Base-by-base conservation (phyloP, 2,888 invertebrate genomes). In the Antitype chi region DNA sequence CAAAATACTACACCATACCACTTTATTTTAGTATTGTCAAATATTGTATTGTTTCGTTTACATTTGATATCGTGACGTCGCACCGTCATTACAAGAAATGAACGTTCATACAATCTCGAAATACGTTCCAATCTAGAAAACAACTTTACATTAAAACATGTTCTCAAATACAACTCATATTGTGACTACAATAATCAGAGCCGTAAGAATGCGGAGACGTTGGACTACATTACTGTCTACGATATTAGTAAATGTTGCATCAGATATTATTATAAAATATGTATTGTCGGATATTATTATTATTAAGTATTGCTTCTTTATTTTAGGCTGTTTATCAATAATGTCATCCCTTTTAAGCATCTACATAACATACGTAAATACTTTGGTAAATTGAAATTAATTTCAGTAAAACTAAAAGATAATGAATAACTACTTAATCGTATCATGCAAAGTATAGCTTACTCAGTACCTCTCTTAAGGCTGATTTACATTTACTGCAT, bases 1-100 rank as follows among this genome's bases (percentile, higher is more conserved):
- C 85, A 74, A 55, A 77, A 53, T 92, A 92, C 94, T 95, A 95
- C 94, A 94, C 93, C 95, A 91, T 94, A 94, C 94, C 94, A 93
- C 92, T 95, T 95, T 94, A 94, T 93, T 95, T 94, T 92, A 94
- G 91, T 96, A 96, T 96, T 96, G 95, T 96, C 95, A 93, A 94
- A 91, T 93, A 90, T 92, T 92, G 90, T 89, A 91, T 91, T 88
- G 89, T 88, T 81, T 80, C 82, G 68, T 81, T 80, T 74, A 64
- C 57, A 66, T 66, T 78, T 77, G 55, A 74, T 63, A 66, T 70
- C 59, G 49, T 78, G 80, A 75, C 80, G 71, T 68, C 81, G 53
- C 76, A 68, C 38, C 69, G 69, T 59, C 82, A 64, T 74, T 70
- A 72, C 74, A 63, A 73, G 60, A 52, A 78, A 70, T 72, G 43